These are phyloP conservation scores for Drosophila bocqueti DNA, from an alignment of 1,140 invertebrate species.

Conservation along the genomic window DNA sequence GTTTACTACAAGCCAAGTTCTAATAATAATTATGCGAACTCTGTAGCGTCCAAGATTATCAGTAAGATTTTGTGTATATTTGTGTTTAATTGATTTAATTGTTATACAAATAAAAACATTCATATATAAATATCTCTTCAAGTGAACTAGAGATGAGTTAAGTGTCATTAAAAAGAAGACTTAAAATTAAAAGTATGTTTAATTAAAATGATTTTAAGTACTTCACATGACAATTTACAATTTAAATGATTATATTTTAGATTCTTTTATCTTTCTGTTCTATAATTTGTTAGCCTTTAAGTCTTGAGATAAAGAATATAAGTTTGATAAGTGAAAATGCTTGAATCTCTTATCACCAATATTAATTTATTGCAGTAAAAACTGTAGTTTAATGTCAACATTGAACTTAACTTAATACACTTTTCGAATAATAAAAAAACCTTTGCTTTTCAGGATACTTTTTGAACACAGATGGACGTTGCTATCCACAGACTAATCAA, in stretches of 20 bases:
- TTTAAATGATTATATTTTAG: background rate
- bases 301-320: too few relatives aligned
- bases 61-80: background rate
- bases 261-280: background rate
- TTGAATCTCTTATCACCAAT: background rate
- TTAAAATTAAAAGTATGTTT: background rate
- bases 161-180: background rate
- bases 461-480: conserved; percentile 1
- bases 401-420: background rate
- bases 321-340: background rate
- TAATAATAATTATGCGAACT: background rate
- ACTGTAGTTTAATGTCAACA: too few relatives aligned
- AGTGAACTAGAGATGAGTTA: background rate
- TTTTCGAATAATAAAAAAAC: background rate
- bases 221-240: background rate
- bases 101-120: background rate
- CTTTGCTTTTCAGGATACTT: background rate
- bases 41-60: conserved; percentile 9
- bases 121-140: background rate
- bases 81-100: background rate
- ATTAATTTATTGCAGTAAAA: background rate
- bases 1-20: background rate
- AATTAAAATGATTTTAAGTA: too few relatives aligned
- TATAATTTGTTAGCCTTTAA: background rate
- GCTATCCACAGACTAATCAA: conserved; percentile 6